A percentile compares a stretch with the other conserved stretches of the same genome.
phyloP scores from a whole-genome alignment of 2,797 vertebrate species.

The Hyperoplus lanceolatus region DNA sequence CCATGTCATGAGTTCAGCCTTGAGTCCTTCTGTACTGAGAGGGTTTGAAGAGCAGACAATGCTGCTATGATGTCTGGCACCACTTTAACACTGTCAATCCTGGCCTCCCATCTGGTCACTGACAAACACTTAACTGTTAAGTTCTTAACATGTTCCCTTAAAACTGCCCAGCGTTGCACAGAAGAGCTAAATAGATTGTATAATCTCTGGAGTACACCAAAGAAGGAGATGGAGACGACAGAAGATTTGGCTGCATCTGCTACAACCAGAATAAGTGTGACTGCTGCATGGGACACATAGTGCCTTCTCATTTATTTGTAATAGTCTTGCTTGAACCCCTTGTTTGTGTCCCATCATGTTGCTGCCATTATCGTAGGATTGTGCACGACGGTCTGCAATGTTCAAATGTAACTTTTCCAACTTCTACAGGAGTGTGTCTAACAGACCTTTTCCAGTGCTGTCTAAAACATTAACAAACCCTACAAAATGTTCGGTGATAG shows the following conservation, averaged over 20 bases:
- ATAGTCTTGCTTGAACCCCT: slow-evolving; percentile 40
- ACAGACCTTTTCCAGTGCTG: slow-evolving; percentile 12
- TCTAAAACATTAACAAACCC: slow-evolving; percentile 18
- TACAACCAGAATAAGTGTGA: slow-evolving; percentile 56
- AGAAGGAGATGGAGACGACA: slow-evolving; percentile 24
- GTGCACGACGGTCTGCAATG: slow-evolving; percentile 37
- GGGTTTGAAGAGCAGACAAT: not conserved
- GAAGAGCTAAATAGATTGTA: slow-evolving; percentile 59
- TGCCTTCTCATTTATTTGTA: slow-evolving; percentile 34
- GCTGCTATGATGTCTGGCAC: not conserved
- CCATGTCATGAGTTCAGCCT: not conserved
- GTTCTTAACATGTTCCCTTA: slow-evolving; percentile 49
- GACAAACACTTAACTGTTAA: slow-evolving; percentile 40
- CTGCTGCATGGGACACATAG: slow-evolving; percentile 40
- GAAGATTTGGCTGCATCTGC: slow-evolving; percentile 51
- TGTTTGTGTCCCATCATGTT: slow-evolving; percentile 13
- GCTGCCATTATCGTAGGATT: slow-evolving; percentile 47
- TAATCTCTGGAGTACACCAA: slow-evolving; percentile 37
- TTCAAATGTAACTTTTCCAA: slow-evolving; percentile 7
- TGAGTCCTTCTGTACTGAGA: not conserved
- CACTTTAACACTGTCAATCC: slow-evolving; percentile 52
- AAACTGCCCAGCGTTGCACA: slow-evolving; percentile 44
- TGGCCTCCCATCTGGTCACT: slow-evolving; percentile 40
- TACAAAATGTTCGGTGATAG: slow-evolving; percentile 20
- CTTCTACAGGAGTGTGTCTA: not conserved